Base-by-base conservation (phyloP, 2,113 vertebrate species). In the Acrocephalus arundinaceus region DNA sequence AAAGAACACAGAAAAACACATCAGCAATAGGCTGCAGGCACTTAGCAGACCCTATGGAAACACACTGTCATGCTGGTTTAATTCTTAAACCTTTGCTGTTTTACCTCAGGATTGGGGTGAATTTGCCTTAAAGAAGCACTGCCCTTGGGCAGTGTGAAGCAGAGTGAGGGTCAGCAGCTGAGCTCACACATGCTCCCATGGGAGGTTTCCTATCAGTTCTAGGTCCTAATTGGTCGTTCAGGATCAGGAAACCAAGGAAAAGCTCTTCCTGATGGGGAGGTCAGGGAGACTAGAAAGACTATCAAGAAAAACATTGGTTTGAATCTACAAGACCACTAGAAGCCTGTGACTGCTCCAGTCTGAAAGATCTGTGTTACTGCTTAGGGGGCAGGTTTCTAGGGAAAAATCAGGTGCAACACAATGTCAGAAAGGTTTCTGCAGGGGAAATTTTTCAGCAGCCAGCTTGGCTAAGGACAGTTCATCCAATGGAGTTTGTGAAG, bases 61-160 rank as follows among this genome's bases (percentile, higher is more conserved):
- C 7, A 45, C 4, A 61, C 25, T 8, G 15, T 23, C 12, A 28
- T 25, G 20, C 13, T 31, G 6, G 7, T 45, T 4, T 3, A 71
- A 27, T 7, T n/a, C 0, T 0, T 7, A 82, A 33, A 30, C 6
- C 19, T 61, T 28, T 57, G 20, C 2, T 17, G 7, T 37, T 81
- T 63, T 31, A 43, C 11, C 55, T 63, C 7, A 62, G 41, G 10
- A 62, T 1, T 16, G 25, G 23, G 10, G 31, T 74, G 54, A 88
- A n/a, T 62, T 58, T 52, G 39, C 24, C 25, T 63, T 37, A 51
- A n/a, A 87, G 57, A 92, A 75, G 8, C n/a, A 52, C 59, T 79
- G 22, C 52, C 9, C 35, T 35, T 65, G 6, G 8, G 37, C 8
- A 77, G 28, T 1, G 3, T 77, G 25, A 16, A 58, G 24, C n/a